Evolutionary conservation across 1,140 invertebrate genomes (phyloP), one percentile per base, ranked within the genome.

Genomic region (Dufourea novaeangliae): DNA sequence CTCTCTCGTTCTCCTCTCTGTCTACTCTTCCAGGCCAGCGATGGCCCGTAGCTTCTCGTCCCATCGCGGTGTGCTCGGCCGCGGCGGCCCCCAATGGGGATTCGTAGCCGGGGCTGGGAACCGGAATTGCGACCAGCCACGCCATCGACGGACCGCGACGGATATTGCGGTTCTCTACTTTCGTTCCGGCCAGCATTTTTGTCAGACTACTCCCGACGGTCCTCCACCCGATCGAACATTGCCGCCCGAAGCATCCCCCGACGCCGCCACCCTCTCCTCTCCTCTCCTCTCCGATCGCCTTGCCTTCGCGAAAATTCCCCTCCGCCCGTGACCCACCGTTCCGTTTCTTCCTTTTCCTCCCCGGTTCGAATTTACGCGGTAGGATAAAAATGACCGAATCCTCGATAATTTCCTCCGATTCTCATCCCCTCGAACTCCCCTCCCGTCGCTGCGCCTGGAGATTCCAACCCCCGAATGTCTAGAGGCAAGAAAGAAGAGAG

Each of bases 101-200:
- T 67, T 66, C 50, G 25, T 29, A 61, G 17, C 50, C 29, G 64
- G 37, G 32, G 29, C 54, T 32, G 70, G 50, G 63, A 46, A 70
- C 78, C 44, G 63, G 79, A 85, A 85, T 83, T 80, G 74, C 83
- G 59, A 78, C 52, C 56, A 75, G 52, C 78, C 79, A 83, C 71
- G 59, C 69, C 63, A 86, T 82, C 77, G 54, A 73, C 74, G 73
- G 41, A 62, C 64, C 50, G 37, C 64, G 29, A 69, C 68, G 61
- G 71, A 86, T 82, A 86, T 86, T 75, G 61, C 67, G 80, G 27
- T 70, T 75, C 63, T 69, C 57, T 50, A 46, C 63, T 81, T 79
- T 76, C 66, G 66, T 54, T 73, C 64, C 62, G 59, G 62, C 63
- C 50, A 41, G 69, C 59, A 70, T 79, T 82, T 81, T 79, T 76